These are phyloP conservation scores for Paracanthobrama guichenoti DNA, from an alignment of 2,113 vertebrate genomes.

Conservation along the genomic window DNA sequence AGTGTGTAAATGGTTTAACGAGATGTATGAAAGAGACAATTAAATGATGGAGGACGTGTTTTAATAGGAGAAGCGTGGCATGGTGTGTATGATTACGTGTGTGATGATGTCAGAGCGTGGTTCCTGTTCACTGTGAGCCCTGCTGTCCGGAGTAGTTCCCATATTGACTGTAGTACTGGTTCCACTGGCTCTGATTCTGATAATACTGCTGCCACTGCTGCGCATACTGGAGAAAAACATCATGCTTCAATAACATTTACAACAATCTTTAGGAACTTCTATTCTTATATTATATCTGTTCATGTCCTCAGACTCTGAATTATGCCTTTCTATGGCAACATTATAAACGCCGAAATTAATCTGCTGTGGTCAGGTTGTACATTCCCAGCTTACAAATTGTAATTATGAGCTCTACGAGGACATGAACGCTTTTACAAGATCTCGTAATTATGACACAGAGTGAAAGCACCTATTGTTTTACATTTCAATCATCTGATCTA, in stretches of 20 bases:
- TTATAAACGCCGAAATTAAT: no score
- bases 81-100: background rate
- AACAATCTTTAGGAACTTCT: no score
- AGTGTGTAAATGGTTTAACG: background rate
- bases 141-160: conserved; percentile 70
- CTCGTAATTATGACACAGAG: no score
- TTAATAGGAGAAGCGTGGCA: background rate
- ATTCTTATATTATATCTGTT: no score
- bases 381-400: no score
- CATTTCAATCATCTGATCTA: background rate
- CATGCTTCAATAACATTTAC: background rate
- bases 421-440: no score
- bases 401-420: no score
- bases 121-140: conserved; percentile 43
- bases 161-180: conserved; percentile 87
- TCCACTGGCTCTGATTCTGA: conserved; percentile 91
- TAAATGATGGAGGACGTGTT: background rate
- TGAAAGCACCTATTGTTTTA: background rate
- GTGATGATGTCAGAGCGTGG: background rate
- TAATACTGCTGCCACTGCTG: conserved; percentile 93
- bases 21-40: background rate
- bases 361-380: no score
- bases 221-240: conserved; percentile 75
- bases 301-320: no score
- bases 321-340: no score